Evolutionary conservation across 1,140 invertebrate genomes (phyloP).

Genomic region (Capitella teleta): DNA sequence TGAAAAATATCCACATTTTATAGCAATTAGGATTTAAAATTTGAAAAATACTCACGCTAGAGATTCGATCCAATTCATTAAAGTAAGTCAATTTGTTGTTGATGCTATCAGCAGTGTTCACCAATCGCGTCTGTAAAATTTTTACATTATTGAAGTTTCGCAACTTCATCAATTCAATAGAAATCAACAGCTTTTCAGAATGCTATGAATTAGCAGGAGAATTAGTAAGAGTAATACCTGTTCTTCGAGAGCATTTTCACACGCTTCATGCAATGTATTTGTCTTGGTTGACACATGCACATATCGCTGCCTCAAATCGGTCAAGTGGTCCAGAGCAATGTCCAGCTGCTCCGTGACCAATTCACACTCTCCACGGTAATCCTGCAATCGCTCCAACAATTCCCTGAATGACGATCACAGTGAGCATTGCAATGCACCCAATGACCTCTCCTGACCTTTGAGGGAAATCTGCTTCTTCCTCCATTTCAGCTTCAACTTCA

Average conservation of each 20-base stretch:
- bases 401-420: conserved; percentile 20
- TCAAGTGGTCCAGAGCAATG: conserved; percentile 57
- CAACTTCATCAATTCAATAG: not conserved
- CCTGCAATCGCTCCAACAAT: conserved; percentile 60
- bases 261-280: conserved; percentile 74
- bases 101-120: conserved; percentile 65
- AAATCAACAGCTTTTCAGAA: not conserved
- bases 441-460: conserved; percentile 41
- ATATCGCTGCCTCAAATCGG: conserved; percentile 63
- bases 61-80: conserved; percentile 67
- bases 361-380: conserved; percentile 58
- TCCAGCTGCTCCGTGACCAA: conserved; percentile 59
- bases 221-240: too few species aligned
- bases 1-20: conserved; percentile 17
- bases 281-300: conserved; percentile 78
- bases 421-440: conserved; percentile 1
- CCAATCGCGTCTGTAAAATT: conserved; percentile 54
- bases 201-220: too few species aligned
- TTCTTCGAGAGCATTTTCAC: conserved; percentile 75
- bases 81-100: conserved; percentile 72
- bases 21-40: not conserved
- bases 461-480: conserved; percentile 52
- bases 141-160: not conserved
- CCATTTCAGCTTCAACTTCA: conserved; percentile 51
- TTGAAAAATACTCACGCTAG: conserved; percentile 45